Base-by-base conservation (phyloP, 2,113 vertebrate genomes). In the Capricornis sumatraensis region DNA sequence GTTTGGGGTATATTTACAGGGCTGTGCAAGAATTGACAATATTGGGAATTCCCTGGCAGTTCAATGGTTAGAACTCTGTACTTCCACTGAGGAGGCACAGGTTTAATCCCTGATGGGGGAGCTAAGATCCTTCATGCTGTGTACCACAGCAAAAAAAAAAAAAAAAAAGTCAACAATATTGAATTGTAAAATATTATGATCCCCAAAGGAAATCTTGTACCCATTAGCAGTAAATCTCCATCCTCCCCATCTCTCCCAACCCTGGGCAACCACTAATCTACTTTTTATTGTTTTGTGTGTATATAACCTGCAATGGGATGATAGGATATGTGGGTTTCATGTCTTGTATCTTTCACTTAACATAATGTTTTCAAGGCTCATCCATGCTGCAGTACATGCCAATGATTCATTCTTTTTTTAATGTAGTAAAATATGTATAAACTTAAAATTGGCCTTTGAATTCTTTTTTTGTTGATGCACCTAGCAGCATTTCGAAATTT, bases 111-210 rank as follows among this genome's bases (percentile, higher is more conserved):
- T 76, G 40, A 23, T 76, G 3, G 6, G 71, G 23, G 23, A 76
- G 40, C 40, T 76, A 76, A 43, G 23, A 76, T 76, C 23, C 40
- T 43, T 27, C 23, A 76, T 76, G 23, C 23, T 27, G 12, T 43
- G 21, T 43, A 76, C 40, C 40, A 43, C 71, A 76, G 36, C 21
- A 23, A 74, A 67, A 67, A 71, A 67, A 71, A 36, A 71, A 36
- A 74, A 27, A 43, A 71, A 23, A 11, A 67, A 30, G 45, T 79
- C 15, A 16, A 43, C 17, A 91, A 76, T 83, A 87, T 91, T 76
- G n/a, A 62, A 64, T 94, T 87, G 55, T 76, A 67, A 58, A 94
- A 94, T 96, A 87, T 87, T 95, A 87, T 62, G 57, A 85, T 93
- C 79, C 96, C 62, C 89, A 28, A 79, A 95, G 15, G 83, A 43